Evolutionary conservation across 2,888 invertebrate genomes (phyloP).

Genomic region (Napeogenes inachia): DNA sequence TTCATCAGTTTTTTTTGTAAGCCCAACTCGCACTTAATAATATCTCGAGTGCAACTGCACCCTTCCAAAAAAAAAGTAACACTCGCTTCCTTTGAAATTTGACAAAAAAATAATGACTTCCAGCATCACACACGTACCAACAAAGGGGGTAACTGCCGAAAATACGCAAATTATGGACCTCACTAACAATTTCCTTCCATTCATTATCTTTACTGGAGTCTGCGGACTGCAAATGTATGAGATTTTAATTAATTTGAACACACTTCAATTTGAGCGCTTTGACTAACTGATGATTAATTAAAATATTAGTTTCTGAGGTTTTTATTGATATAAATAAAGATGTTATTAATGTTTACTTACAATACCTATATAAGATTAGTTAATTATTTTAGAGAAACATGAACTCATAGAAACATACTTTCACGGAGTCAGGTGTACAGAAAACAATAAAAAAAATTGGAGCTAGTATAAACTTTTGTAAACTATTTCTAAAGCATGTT

Average conservation of each 20-base stretch:
- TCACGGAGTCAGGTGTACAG: too few relatives aligned
- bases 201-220: conserved; percentile 46
- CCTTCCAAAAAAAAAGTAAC: conserved; percentile 42
- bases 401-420: too few relatives aligned
- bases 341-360: too few relatives aligned
- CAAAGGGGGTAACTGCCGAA: conserved; percentile 61
- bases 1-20: too few relatives aligned
- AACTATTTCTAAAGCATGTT: too few relatives aligned
- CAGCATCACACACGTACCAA: conserved; percentile 61
- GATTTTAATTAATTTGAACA: conserved; percentile 25
- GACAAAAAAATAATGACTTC: conserved; percentile 62
- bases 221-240: conserved; percentile 24
- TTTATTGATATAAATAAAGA: too few relatives aligned
- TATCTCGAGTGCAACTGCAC: conserved; percentile 30
- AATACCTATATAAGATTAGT: too few relatives aligned
- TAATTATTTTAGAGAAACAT: too few relatives aligned
- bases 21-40: conserved; percentile 20
- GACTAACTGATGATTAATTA: neutral
- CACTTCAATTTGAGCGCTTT: conserved; percentile 8
- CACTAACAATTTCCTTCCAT: conserved; percentile 64
- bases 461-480: too few relatives aligned
- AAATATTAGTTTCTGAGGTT: neutral
- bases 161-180: conserved; percentile 56
- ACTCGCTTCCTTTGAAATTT: conserved; percentile 56
- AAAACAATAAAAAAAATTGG: too few relatives aligned